Base-by-base conservation (phyloP, 2,113 vertebrate species). In the Equus przewalskii region DNA sequence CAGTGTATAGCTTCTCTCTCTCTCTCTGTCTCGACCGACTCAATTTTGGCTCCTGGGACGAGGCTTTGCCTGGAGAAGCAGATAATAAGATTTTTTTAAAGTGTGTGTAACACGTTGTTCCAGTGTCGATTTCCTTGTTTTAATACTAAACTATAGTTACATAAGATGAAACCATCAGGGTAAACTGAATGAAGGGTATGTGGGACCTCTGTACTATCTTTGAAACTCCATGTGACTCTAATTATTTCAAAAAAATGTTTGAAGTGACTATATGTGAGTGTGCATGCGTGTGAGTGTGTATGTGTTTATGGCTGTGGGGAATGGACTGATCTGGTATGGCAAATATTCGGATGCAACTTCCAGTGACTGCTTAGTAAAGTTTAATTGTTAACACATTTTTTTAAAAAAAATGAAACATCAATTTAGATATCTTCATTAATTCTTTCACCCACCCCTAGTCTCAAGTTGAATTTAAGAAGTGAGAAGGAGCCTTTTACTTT, bases 11-110 rank as follows among this genome's bases (percentile, higher is more conserved):
- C 12, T 22, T 44, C 19, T 58, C 30, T 28, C 3, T 26, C 19
- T 30, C 2, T 33, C 1, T 15, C 41, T 6, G 7, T 64, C 18
- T 41, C 2, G 36, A 41, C 36, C 36, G 46, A 78, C 36, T 72
- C 76, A 33, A 30, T 87, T 69, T 58, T 90, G 60, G 49, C 16
- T 75, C 65, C 26, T 92, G 44, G 92, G 62, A 76, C 91, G 81
- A 85, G 6, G 15, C 10, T 78, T 79, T 81, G 13, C 26, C 54
- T 89, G 22, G 44, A 46, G 76, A 89, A 92, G 9, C 3, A 94
- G 87, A 41, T 51, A 36, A 28, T 8, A 79, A 28, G 14, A 36
- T 75, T 41, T 69, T 30, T 62, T 82, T 46, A 1, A 83, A 67
- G 62, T 78, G 11, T 76, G 51, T 54, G 21, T 82, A 69, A 49